phyloP scores from a whole-genome alignment of 2,797 vertebrate species.

The Xiphophorus birchmanni region DNA sequence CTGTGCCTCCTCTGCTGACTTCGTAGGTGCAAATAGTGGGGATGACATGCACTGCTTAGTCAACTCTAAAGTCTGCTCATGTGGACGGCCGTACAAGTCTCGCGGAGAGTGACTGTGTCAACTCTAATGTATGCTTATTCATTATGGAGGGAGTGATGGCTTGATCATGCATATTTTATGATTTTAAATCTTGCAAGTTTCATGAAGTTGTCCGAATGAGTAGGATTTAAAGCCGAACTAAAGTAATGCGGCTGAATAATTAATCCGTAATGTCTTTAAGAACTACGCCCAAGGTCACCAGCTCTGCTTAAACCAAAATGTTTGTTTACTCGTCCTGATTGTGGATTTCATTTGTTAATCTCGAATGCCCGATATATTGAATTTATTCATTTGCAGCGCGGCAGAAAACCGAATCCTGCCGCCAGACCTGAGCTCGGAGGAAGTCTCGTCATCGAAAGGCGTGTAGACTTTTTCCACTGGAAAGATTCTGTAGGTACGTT shows the following conservation, averaged over 20 bases:
- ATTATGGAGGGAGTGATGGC: slow-evolving; percentile 79
- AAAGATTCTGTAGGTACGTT: slow-evolving; percentile 43
- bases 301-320: slow-evolving; percentile 44
- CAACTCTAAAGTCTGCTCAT: slow-evolving; percentile 29
- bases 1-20: slow-evolving; percentile 56
- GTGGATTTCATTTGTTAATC: slow-evolving; percentile 31
- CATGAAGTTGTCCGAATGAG: slow-evolving; percentile 85
- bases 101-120: slow-evolving; percentile 68
- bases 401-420: slow-evolving; percentile 11
- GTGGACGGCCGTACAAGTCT: slow-evolving; percentile 45
- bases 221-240: slow-evolving; percentile 76
- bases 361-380: background rate
- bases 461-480: slow-evolving; percentile 20
- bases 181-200: slow-evolving; percentile 78
- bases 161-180: slow-evolving; percentile 78
- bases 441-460: background rate
- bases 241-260: slow-evolving; percentile 83
- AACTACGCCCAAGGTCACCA: slow-evolving; percentile 71
- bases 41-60: slow-evolving; percentile 51
- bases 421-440: slow-evolving; percentile 22
- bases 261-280: slow-evolving; percentile 73
- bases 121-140: slow-evolving; percentile 79
- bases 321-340: slow-evolving; percentile 53
- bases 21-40: slow-evolving; percentile 33
- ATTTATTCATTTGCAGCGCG: background rate